phyloP scores from a whole-genome alignment of 2,888 invertebrate species.

The Meteorus cinctellus region DNA sequence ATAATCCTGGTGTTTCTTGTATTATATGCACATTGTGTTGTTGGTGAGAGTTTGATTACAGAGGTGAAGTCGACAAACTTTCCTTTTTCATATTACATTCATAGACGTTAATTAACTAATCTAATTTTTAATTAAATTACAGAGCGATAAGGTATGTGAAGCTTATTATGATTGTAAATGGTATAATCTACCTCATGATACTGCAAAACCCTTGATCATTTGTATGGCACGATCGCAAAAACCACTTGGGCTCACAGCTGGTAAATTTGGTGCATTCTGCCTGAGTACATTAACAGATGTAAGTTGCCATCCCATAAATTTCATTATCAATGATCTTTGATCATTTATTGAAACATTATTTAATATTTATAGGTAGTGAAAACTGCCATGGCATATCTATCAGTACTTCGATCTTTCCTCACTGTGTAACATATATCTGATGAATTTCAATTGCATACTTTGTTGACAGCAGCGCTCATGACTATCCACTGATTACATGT shows the following conservation, averaged over 20 bases:
- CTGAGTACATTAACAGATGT: conserved; percentile 75
- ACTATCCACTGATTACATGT: too few species aligned
- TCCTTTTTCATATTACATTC: too few species aligned
- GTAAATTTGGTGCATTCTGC: conserved; percentile 75
- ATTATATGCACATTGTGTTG: conserved; percentile 61
- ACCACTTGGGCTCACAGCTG: conserved; percentile 75
- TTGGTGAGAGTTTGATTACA: conserved; percentile 59
- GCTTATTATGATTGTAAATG: conserved; percentile 77
- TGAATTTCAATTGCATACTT: too few species aligned
- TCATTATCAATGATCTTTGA: background rate
- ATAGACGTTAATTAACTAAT: background rate
- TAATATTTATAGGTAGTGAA: conserved; percentile 54
- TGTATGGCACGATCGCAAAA: conserved; percentile 75
- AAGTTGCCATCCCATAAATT: conserved; percentile 56
- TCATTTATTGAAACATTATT: background rate
- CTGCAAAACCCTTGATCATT: conserved; percentile 53
- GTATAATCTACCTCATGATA: conserved; percentile 57
- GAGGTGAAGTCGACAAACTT: conserved; percentile 49
- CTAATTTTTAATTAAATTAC: conserved; percentile 8
- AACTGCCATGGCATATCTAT: conserved; percentile 59
- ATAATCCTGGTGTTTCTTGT: conserved; percentile 60
- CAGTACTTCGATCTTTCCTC: conserved; percentile 55
- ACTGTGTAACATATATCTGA: background rate
- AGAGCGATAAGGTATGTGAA: conserved; percentile 75
- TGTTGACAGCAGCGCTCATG: too few species aligned